A percentile compares a stretch with the other conserved stretches of the same genome.
phyloP scores from a whole-genome alignment of 2,888 invertebrate genomes.

The Clitarchus hookeri region DNA sequence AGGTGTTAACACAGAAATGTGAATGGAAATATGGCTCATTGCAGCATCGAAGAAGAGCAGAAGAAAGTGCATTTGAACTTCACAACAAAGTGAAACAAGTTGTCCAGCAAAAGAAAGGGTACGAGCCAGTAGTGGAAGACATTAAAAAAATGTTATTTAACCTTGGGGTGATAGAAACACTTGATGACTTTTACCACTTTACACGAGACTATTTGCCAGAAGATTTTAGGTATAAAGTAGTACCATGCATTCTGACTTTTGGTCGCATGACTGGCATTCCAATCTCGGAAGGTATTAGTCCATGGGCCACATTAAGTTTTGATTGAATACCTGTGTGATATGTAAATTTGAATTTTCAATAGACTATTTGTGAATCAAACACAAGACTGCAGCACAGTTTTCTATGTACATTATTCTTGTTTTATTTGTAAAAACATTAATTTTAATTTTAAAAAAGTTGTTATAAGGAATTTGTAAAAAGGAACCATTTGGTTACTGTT shows the following conservation, averaged over 20 bases:
- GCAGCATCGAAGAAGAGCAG: neutral
- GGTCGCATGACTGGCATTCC: neutral
- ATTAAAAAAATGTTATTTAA: neutral
- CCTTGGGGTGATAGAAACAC: neutral
- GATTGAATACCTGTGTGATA: no score
- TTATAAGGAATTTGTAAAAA: no score
- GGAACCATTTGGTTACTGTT: no score
- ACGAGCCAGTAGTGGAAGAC: neutral
- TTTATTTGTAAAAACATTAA: no score
- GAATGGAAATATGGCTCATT: neutral
- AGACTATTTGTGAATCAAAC: no score
- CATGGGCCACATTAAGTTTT: neutral
- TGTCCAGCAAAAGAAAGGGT: neutral
- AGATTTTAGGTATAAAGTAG: neutral
- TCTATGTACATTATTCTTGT: no score
- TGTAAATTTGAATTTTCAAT: no score
- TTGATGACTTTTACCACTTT: neutral
- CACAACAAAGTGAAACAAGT: neutral
- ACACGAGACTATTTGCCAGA: neutral
- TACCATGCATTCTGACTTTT: neutral
- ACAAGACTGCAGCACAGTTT: no score
- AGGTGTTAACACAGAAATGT: neutral
- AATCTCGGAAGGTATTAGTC: neutral
- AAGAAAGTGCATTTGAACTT: neutral
- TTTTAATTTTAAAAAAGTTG: no score